These are phyloP conservation scores for Cricetomys ansorgei DNA, from an alignment of 2,113 vertebrate species.

Conservation along the genomic window DNA sequence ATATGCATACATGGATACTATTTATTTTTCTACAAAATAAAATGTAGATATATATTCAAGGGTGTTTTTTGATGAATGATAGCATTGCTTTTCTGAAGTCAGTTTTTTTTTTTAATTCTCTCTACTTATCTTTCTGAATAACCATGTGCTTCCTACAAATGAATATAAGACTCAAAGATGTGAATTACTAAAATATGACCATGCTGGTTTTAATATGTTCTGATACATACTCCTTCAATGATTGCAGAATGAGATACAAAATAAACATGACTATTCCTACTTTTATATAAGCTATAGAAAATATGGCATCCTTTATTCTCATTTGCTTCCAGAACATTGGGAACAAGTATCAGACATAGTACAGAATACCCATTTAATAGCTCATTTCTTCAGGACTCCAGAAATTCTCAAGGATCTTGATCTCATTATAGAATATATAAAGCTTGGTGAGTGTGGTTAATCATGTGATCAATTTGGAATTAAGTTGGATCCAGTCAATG, in stretches of 20 bases:
- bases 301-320: background rate
- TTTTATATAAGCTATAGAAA: slow-evolving; percentile 19
- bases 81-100: background rate
- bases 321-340: slow-evolving; percentile 40
- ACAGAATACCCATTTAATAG: background rate
- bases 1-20: background rate
- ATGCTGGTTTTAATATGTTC: background rate
- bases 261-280: slow-evolving; percentile 1
- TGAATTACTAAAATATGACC: slow-evolving; percentile 15
- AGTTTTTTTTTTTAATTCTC: background rate
- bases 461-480: background rate
- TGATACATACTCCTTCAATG: background rate
- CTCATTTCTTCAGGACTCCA: background rate
- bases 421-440: slow-evolving; percentile 26
- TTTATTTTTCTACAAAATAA: slow-evolving; percentile 35
- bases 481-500: background rate
- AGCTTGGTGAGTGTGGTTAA: background rate
- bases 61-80: background rate
- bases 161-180: background rate
- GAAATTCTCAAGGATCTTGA: slow-evolving; percentile 11
- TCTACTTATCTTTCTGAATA: background rate
- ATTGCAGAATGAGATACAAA: background rate
- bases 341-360: background rate
- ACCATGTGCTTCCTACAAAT: background rate
- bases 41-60: background rate